Evolutionary conservation across 1,140 invertebrate species (phyloP).

Genomic region (Ceratina japonica): DNA sequence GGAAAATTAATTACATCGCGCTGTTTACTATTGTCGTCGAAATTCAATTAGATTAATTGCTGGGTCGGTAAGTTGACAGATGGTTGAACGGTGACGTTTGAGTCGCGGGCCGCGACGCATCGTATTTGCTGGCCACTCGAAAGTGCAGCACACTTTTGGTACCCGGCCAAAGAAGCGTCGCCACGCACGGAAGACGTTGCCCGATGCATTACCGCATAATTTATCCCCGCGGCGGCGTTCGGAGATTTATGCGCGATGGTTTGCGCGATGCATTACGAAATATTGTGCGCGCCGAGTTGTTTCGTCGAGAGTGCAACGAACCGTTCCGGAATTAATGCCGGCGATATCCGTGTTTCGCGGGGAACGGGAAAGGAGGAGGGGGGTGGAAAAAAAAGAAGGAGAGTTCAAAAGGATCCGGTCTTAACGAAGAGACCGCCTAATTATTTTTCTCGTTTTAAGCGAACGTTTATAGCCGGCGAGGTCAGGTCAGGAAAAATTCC

Average conservation of each 20-base stretch:
- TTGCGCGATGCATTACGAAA: slow-evolving; percentile 22
- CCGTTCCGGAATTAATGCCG: not conserved
- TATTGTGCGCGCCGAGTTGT: slow-evolving; percentile 15
- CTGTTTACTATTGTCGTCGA: not conserved
- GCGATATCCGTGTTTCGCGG: not conserved
- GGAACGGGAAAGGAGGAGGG: not conserved
- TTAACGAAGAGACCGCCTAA: not conserved
- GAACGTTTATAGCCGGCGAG: not conserved
- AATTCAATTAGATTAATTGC: slow-evolving; percentile 9
- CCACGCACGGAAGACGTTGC: slow-evolving; percentile 16
- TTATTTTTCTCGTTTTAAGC: not conserved
- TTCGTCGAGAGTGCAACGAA: not conserved
- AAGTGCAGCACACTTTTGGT: slow-evolving; percentile 31
- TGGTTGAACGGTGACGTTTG: not conserved
- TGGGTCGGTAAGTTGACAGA: not conserved
- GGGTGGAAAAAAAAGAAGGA: not conserved
- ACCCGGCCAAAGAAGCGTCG: slow-evolving; percentile 19
- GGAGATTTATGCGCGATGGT: slow-evolving; percentile 30
- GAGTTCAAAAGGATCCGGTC: not conserved
- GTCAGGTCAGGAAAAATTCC: not conserved
- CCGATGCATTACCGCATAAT: slow-evolving; percentile 18
- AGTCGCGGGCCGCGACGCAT: not conserved
- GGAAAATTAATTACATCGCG: no score
- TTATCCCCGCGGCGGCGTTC: slow-evolving; percentile 14
- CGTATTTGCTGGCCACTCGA: slow-evolving; percentile 40